Percentiles rank a stretch among this genome's conserved stretches.
phyloP scores from a whole-genome alignment of 2,888 invertebrate species.

The Heliconius cydno region DNA sequence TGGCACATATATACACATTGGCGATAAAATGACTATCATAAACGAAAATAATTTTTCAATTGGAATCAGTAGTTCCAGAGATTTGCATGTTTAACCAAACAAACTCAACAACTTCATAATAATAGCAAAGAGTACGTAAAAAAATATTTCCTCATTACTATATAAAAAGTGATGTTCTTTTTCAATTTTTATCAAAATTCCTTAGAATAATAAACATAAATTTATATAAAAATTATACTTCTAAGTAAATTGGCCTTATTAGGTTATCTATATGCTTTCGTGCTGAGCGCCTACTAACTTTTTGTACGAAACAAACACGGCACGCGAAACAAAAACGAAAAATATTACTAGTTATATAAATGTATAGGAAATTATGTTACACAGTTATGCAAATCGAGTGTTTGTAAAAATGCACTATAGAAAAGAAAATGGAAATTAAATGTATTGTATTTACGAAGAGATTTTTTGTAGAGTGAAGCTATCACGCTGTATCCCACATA shows the following conservation, averaged over 20 bases:
- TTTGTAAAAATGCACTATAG: neutral
- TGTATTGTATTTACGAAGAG: neutral
- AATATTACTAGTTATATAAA: constrained; percentile 6
- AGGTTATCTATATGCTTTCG: constrained; percentile 14
- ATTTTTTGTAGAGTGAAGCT: neutral
- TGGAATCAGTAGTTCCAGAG: no score
- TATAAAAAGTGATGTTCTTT: neutral
- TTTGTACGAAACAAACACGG: constrained; percentile 35
- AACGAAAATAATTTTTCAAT: no score
- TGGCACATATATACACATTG: no score
- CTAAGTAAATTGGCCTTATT: constrained; percentile 18
- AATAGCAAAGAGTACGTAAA: no score
- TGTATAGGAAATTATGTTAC: constrained; percentile 41
- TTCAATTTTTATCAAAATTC: neutral
- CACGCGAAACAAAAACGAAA: constrained; percentile 32
- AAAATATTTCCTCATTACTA: neutral
- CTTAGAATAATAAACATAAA: neutral
- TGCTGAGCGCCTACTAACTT: constrained; percentile 17
- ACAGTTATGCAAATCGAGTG: constrained; percentile 38
- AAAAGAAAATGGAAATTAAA: neutral
- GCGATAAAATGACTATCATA: no score
- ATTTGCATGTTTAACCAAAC: no score
- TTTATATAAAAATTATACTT: neutral
- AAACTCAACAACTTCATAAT: no score
- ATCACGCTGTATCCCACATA: no score